These are phyloP conservation scores for Notothenia rossii DNA, from an alignment of 2,113 vertebrate species.

Conservation along the genomic window DNA sequence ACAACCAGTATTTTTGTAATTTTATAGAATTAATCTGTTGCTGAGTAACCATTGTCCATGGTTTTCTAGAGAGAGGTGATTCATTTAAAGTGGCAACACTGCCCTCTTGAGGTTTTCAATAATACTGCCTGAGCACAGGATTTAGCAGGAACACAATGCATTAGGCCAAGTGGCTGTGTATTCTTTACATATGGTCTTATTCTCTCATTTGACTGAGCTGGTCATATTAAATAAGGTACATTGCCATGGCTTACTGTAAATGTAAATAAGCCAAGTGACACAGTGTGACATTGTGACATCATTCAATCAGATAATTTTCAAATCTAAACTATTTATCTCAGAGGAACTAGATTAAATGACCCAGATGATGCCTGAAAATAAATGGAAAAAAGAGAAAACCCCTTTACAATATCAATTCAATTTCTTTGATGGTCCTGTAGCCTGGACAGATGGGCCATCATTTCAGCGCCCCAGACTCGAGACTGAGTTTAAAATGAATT, in stretches of 20 bases:
- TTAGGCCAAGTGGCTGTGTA: not conserved
- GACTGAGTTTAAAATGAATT: slow-evolving; percentile 18
- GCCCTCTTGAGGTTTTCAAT: slow-evolving; percentile 59
- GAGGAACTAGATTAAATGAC: not conserved
- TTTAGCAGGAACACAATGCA: not conserved
- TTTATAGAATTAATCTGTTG: not conserved
- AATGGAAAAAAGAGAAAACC: not conserved
- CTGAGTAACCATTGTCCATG: slow-evolving; percentile 8
- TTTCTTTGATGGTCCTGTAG: not conserved
- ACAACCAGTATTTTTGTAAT: not conserved
- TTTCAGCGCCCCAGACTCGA: not conserved
- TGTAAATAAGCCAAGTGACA: not conserved
- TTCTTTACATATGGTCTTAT: not conserved
- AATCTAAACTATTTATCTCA: not conserved
- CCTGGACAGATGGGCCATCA: slow-evolving; percentile 21
- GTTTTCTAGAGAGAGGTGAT: not conserved
- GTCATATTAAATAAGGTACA: not conserved
- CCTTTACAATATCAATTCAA: not conserved
- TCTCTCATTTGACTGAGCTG: not conserved
- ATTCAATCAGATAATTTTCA: not conserved
- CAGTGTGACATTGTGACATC: not conserved
- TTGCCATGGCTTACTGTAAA: not conserved
- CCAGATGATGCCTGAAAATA: not conserved
- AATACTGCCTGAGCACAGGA: not conserved
- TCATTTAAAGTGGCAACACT: slow-evolving; percentile 54